These are phyloP conservation scores for Tetragonisca angustula DNA, from an alignment of 2,888 invertebrate genomes.

Conservation along the genomic window DNA sequence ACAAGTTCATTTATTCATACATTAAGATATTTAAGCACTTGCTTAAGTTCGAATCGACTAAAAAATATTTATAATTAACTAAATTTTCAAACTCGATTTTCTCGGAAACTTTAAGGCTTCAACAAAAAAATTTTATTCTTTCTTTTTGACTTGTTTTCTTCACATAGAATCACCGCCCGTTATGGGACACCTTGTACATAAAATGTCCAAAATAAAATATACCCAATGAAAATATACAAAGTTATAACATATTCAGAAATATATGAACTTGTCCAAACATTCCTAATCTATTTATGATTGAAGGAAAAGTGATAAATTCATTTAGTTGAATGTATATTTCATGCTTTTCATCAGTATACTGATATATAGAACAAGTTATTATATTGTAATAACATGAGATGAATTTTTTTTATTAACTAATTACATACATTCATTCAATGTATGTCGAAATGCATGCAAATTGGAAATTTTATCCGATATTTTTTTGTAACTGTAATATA, in stretches of 20 bases:
- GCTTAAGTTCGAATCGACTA: too few relatives aligned
- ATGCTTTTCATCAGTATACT: background rate
- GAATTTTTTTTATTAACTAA: constrained; percentile 36
- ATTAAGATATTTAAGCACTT: too few relatives aligned
- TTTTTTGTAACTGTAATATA: constrained; percentile 68
- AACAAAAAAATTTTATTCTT: too few relatives aligned
- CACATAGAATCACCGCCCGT: background rate
- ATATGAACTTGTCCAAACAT: background rate
- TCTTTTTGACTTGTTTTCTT: too few relatives aligned
- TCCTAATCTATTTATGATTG: background rate
- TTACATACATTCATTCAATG: constrained; percentile 33
- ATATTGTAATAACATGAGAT: constrained; percentile 17
- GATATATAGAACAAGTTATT: background rate
- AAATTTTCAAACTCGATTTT: too few relatives aligned
- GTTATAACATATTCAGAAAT: background rate
- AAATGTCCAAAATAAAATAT: background rate
- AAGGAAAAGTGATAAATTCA: background rate
- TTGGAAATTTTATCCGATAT: constrained; percentile 55
- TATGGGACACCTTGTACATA: background rate
- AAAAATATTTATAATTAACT: too few relatives aligned
- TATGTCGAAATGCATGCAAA: constrained; percentile 69
- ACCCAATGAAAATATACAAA: background rate
- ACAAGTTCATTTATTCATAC: too few relatives aligned
- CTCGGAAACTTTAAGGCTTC: too few relatives aligned
- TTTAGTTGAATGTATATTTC: constrained; percentile 1